Evolutionary conservation across 2,888 invertebrate genomes (phyloP), one percentile per base, ranked within the genome.

Genomic region (Reticulitermes lucifugus): DNA sequence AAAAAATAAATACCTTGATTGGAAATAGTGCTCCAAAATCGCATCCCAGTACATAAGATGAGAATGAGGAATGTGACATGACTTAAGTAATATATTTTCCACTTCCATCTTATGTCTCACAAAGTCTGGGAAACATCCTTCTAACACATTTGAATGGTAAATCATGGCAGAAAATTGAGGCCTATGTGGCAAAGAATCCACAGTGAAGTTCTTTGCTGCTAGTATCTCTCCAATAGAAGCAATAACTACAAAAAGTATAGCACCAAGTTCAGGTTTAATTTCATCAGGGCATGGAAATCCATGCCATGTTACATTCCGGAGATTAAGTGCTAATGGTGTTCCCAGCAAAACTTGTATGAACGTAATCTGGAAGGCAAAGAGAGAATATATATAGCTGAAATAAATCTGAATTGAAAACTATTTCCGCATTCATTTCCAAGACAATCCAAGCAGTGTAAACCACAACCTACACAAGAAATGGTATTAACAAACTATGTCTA

Each of bases 231-330:
- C 90, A 80, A 91, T 87, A 55, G 89, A 89, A 25, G 88, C 89
- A 85, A 87, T 86, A 29, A 88, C 65, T 43, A 90, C 65, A 43
- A 92, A 84, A 25, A 92, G 88, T 46, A 89, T 88, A 79, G 89
- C 86, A 51, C 87, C 87, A 86, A 90, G 91, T 89, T 90, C 90
- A 75, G 88, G 84, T 41, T 90, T 90, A 80, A 92, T 88, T 87
- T 92, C 92, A 5, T 88, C 87, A 0, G 90, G 89, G n/a, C 89
- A 86, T 0, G 90, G 89, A 88, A 93, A 93, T 9, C 93, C 93
- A 90, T 93, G 93, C 93, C 93, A 93, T 0, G 90, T 89, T 55
- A 93, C 88, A 89, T 93, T 93, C 29, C 93, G 89, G 21, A 93
- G 87, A 89, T 93, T 93, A 14, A 93, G 88, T 2, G 92, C 91